Evolutionary conservation across 2,888 invertebrate species (phyloP), one percentile per base, ranked within the genome.

Genomic region (Lampropteryx suffumata): DNA sequence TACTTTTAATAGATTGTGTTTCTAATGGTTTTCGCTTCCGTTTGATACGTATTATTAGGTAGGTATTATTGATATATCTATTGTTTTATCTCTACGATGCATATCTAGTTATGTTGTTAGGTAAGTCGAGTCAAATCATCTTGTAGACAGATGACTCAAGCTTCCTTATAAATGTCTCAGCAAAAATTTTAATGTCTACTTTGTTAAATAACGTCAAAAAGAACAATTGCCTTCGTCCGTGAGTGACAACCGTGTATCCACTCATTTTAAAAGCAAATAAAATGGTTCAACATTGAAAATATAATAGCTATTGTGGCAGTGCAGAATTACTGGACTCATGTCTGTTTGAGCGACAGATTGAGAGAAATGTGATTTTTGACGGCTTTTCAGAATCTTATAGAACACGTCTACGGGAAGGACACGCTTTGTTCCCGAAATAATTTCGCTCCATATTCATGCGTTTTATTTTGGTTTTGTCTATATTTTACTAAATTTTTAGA

Each of bases 161-260:
- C 30, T 37, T 30, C 35, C 35, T 48, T 36, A 1, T 24, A 39
- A 4, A 30, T 30, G 10, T 35, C 14, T 27, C 11, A 35, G 35
- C 4, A 12, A 36, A 36, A 17, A 42, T 55, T 39, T 44, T 42
- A 50, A 44, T n/a, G 11, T 36, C 35, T 51, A 44, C 48, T 44
- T 64, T 62, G 65, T 55, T 48, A 58, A 56, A 59, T 61, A 57
- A 62, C 60, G 63, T 65, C 62, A 63, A 55, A 60, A 54, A 53
- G 13, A 71, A 76, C 71, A 71, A 76, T 70, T 65, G 68, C 62
- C 56, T 57, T 50, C 32, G 39, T 53, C 21, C 13, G 12, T 83
- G 81, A 84, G 57, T 79, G 86, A 79, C 84, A 84, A 51, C 64
- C 84, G 73, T 84, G 61, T 52, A 49, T 62, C 54, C 60, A 53